Base-by-base conservation (phyloP, 2,113 vertebrate species). In the Cyprinodon brontotheroides region DNA sequence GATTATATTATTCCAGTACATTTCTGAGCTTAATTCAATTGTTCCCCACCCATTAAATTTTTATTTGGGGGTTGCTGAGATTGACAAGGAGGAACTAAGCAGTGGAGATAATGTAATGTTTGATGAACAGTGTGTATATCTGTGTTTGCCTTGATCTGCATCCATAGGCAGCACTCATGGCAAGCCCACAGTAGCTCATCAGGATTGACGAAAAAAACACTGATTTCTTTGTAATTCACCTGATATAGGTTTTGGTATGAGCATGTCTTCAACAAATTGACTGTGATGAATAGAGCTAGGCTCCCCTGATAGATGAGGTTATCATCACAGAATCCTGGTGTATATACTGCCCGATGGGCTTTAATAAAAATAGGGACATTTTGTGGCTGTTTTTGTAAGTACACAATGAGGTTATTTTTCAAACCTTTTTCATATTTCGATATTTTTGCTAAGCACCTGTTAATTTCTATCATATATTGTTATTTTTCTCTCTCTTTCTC, bases 21-120 rank as follows among this genome's bases (percentile, higher is more conserved):
- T 91, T 91, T 87, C 92, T 94, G 94, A 92, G 87, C 85, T 88
- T 82, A 85, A 83, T 88, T 88, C 79, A 87, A 85, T 88, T 91
- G 90, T 77, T 77, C 65, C 77, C 85, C 84, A 82, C 17, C 40
- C n/a, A 6, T 92, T 75, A 89, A 87, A 93, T 92, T 92, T 86
- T 64, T 84, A 87, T 59, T 76, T 77, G 76, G 83, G 85, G 87
- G 82, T 91, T 88, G 82, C 70, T 82, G 50, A 71, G 75, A 83
- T 88, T 83, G 86, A 89, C 86, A 76, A 77, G 69, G 79, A 81
- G 39, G 57, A 86, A 83, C 75, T 70, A 74, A 89, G 86, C 75
- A 86, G 78, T 77, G 74, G 68, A 75, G 72, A 78, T 79, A 65
- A 29, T n/a, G n/a, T n/a, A n/a, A n/a, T n/a, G n/a, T n/a, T n/a